Base-by-base conservation (phyloP, 2,113 vertebrate genomes). In the Carlito syrichta region DNA sequence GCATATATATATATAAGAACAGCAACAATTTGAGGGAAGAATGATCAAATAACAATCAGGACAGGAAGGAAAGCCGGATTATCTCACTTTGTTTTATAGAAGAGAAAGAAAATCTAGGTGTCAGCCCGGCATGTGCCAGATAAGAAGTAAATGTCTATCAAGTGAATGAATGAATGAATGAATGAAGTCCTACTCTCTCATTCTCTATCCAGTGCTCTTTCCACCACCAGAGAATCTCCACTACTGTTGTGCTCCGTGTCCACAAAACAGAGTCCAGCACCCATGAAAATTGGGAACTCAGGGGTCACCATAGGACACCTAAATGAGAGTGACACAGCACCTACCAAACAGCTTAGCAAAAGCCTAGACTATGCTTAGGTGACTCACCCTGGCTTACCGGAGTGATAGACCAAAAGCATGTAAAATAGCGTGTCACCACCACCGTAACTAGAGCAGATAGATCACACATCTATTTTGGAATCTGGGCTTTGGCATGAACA, bases 401-500 rank as follows among this genome's bases (percentile, higher is more conserved):
- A 86, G 82, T 86, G 54, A 60, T 10, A 79, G 54, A 73, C 82
- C 74, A 40, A 56, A 85, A 48, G 81, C 56, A 86, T 73, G 62
- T n/a, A 38, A 79, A 86, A 82, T 14, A 73, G 82, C 66, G 20
- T 88, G 86, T 91, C 78, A 71, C 89, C 78, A 71, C 89, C 58
- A 12, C 82, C 0, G 35, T 95, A 94, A 96, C 92, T 17, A 40
- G 94, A 96, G 94, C 89, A 82, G 54, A 68, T 0, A 94, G 54
- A 30, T 85, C 66, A 25, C 82, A 23, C 78, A 19, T 86, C 93
- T 97, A 93, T 94, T 94, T 98, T 96, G 77, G 92, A 90, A 96
- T 95, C 86, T 91, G 56, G 85, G 82, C 63, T 88, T 88, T 35
- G 91, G 74, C 92, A 76, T 35, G 52, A 94, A 62, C 78, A 89